Percentiles rank a stretch among this genome's conserved stretches.
Conservation (phyloP, 2,797 vertebrate genomes). For the Brachymystax lenok region DNA sequence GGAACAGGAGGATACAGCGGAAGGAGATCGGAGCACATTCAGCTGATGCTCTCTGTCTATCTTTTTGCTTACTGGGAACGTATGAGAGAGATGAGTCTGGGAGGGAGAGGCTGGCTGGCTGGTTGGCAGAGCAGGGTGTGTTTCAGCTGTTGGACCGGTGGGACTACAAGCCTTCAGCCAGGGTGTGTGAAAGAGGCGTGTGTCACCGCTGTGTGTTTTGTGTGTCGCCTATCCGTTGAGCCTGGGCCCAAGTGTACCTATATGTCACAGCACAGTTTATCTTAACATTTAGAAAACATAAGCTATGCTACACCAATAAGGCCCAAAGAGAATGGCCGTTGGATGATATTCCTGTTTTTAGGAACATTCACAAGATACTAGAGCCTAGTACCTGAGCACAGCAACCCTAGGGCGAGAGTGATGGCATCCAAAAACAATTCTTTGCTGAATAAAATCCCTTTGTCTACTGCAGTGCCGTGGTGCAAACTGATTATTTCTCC, state of each 20-base stretch:
- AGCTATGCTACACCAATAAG: not conserved
- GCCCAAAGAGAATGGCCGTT: not conserved
- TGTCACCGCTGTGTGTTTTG: slow-evolving; percentile 25
- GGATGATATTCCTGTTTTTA: not conserved
- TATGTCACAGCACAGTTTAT: not conserved
- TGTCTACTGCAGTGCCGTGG: slow-evolving; percentile 46
- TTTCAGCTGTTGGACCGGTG: slow-evolving; percentile 77
- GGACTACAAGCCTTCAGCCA: slow-evolving; percentile 64
- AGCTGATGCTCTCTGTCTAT: slow-evolving; percentile 1
- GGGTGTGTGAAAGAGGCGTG: slow-evolving; percentile 65
- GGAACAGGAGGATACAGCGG: not conserved
- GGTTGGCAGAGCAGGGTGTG: slow-evolving; percentile 55
- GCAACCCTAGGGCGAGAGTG: slow-evolving; percentile 22
- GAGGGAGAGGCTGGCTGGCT: slow-evolving; percentile 22
- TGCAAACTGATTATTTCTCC: slow-evolving; percentile 56
- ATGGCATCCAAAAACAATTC: slow-evolving; percentile 27
- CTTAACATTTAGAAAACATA: not conserved
- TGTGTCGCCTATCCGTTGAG: slow-evolving; percentile 13
- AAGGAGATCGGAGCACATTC: not conserved
- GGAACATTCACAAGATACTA: slow-evolving; percentile 13
- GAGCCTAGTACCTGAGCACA: slow-evolving; percentile 44
- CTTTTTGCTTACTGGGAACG: not conserved
- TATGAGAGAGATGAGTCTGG: slow-evolving; percentile 24
- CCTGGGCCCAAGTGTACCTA: slow-evolving; percentile 1
- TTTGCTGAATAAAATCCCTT: slow-evolving; percentile 57